phyloP scores from a whole-genome alignment of 2,113 vertebrate genomes.

The Oenanthe melanoleuca region DNA sequence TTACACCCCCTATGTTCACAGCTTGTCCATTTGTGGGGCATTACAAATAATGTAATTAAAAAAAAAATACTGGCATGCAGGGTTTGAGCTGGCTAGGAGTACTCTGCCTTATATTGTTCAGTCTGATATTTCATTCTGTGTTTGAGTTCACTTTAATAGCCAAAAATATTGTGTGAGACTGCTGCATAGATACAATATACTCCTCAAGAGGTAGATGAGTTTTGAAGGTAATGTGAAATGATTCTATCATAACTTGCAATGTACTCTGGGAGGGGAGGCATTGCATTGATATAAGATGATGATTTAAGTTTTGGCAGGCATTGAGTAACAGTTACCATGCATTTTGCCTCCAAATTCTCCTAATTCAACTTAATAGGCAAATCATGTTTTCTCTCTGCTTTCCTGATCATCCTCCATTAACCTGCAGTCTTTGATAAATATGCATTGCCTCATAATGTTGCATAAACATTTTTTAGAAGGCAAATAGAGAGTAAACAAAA shows the following conservation, averaged over 20 bases:
- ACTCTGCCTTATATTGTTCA: neutral
- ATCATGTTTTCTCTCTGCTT: slow-evolving; percentile 45
- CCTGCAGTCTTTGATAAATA: slow-evolving; percentile 54
- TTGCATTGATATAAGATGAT: slow-evolving; percentile 13
- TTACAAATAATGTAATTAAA: neutral
- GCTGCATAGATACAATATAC: neutral
- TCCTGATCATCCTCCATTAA: slow-evolving; percentile 47
- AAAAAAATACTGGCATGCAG: neutral
- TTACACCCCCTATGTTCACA: neutral
- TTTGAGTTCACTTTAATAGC: neutral
- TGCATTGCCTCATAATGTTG: slow-evolving; percentile 38
- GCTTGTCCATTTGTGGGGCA: neutral
- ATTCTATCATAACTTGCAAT: neutral
- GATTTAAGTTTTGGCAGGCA: slow-evolving; percentile 46
- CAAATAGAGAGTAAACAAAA: slow-evolving; percentile 52
- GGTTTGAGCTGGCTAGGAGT: neutral
- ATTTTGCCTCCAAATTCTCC: slow-evolving; percentile 49
- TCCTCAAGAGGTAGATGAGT: neutral
- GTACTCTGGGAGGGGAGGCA: neutral
- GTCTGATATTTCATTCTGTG: neutral
- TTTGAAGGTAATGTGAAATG: slow-evolving; percentile 5
- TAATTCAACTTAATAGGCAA: slow-evolving; percentile 42
- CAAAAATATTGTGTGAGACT: neutral
- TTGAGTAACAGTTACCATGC: slow-evolving; percentile 3
- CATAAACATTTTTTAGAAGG: slow-evolving; percentile 60